Percentiles rank a stretch among this genome's conserved stretches.
Conservation (phyloP, 2,113 vertebrate genomes). For the Tyrannus savana region DNA sequence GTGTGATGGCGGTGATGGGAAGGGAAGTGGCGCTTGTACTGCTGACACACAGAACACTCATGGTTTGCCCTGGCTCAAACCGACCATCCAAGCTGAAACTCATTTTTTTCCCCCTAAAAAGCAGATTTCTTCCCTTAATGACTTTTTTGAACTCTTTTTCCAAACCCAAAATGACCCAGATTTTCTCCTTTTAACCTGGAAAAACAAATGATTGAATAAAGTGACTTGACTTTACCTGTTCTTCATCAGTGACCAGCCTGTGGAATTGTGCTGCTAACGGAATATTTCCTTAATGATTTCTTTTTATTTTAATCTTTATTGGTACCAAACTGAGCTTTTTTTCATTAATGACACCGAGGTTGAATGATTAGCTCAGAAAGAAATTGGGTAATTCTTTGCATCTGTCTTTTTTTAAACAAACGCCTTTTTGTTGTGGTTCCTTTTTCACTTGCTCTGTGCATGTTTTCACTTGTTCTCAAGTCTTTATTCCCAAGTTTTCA, state of each 20-base stretch:
- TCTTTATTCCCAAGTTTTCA: conserved; percentile 41
- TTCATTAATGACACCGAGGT: not conserved
- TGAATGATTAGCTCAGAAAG: not conserved
- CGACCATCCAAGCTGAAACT: not conserved
- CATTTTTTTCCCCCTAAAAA: not conserved
- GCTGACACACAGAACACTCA: not conserved
- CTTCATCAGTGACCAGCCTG: not conserved
- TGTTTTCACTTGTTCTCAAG: conserved; percentile 18
- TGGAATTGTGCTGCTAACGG: not conserved
- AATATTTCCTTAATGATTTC: not conserved
- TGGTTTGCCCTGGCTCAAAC: not conserved
- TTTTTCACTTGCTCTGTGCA: not conserved
- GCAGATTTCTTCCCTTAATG: fast-evolving
- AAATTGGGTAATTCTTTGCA: not conserved
- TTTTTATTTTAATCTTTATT: not conserved
- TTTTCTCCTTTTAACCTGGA: not conserved
- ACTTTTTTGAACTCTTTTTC: not conserved
- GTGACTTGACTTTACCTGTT: not conserved
- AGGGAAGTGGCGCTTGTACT: not conserved
- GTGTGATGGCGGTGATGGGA: not conserved
- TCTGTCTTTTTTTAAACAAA: not conserved
- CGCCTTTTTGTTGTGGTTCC: not conserved
- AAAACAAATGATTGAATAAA: not conserved
- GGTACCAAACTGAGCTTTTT: not conserved
- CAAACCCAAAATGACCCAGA: not conserved